These are phyloP conservation scores for Danio kyathit DNA, from an alignment of 2,797 vertebrate species.

Conservation along the genomic window DNA sequence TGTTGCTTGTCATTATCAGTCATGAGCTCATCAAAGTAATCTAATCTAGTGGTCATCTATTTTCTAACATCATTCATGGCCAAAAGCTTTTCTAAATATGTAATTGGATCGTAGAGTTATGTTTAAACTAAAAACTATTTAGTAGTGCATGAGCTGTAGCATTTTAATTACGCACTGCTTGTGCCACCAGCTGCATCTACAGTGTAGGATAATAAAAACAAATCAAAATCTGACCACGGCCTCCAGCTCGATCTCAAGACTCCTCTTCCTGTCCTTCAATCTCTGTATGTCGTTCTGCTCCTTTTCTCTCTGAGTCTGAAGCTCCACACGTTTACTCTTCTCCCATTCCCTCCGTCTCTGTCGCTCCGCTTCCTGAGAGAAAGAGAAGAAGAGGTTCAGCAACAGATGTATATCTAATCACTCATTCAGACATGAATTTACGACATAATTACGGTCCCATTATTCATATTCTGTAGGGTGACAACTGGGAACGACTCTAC, in stretches of 20 bases:
- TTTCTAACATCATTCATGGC: too few species aligned
- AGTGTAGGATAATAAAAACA: background rate
- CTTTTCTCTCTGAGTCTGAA: slow-evolving; percentile 87
- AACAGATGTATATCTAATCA: background rate
- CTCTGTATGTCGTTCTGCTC: slow-evolving; percentile 91
- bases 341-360: slow-evolving; percentile 92
- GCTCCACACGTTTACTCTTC: slow-evolving; percentile 87
- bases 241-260: slow-evolving; percentile 94
- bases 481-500: background rate
- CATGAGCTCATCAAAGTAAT: too few species aligned
- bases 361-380: slow-evolving; percentile 86
- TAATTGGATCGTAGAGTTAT: too few species aligned
- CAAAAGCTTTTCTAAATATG: too few species aligned
- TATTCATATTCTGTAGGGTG: background rate
- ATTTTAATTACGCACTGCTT: too few species aligned
- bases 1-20: too few species aligned
- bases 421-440: background rate
- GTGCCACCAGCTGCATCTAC: too few species aligned
- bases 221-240: slow-evolving; percentile 85
- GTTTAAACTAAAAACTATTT: too few species aligned
- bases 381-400: background rate
- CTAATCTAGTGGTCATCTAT: too few species aligned
- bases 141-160: too few species aligned
- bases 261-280: slow-evolving; percentile 90
- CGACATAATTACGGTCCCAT: background rate